Evolutionary conservation across 64 coral and sea anemone genomes (phyloP), one percentile per base, ranked within the genome.

Genomic region (Stichodactyla mertensii): DNA sequence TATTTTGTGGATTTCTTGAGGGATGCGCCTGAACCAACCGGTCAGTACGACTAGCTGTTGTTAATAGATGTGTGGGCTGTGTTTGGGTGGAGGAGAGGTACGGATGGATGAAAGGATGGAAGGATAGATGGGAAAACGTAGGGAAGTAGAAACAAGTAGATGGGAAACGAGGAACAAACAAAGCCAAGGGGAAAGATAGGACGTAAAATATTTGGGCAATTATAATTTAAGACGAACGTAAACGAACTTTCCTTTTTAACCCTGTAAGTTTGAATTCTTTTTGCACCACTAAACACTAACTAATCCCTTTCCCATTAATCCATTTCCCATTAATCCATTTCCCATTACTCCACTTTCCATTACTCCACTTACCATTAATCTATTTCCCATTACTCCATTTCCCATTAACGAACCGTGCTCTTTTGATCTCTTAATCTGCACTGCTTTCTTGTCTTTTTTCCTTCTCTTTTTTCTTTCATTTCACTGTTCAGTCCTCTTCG

Each of bases 1-100:
- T 99, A 91, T 77, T 99, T 99, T 93, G 97, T 99, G 23, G 97
- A 99, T 83, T 99, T 99, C 87, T 62, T 99, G 83, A 83, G 90
- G 86, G 96, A 98, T 88, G 92, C 96, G 6, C 96, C 96, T 8
- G 96, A 98, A 88, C 57, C 88, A 53, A 98, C 96, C 52, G 96
- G 96, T 98, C 71, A 18, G 61, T 18, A 58, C 31, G 31, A 36
- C 31, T 2, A 36, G 31, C 31, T 36, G 31, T 36, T 36, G 16
- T 12, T 28, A n/a, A 66, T 66, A 18, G 3, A 64, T 64, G 61
- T 36, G 31, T 36, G 2, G 31, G 31, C 31, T 36, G 31, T 36
- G 31, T 2, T 36, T 36, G 2, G 31, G 16, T 6, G n/a, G 61
- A 8, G 19, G 8, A 0, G 7, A 64, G 8, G 8, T 4, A 64